phyloP scores from a whole-genome alignment of 2,888 invertebrate genomes.

The Eretmocerus hayati region DNA sequence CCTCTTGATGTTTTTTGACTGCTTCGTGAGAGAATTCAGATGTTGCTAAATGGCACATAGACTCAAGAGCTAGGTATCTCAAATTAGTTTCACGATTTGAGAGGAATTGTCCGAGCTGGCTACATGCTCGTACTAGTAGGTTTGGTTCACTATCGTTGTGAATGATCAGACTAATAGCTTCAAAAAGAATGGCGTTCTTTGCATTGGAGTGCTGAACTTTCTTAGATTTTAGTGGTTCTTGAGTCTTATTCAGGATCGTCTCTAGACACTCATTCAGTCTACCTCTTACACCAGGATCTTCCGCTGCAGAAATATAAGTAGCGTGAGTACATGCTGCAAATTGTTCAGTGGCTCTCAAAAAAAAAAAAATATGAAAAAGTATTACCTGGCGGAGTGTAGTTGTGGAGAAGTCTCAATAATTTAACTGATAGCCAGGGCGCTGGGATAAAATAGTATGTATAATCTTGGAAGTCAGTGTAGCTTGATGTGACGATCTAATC shows the following conservation, averaged over 20 bases:
- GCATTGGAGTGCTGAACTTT: slow-evolving; percentile 99
- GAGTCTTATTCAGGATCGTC: slow-evolving; percentile 96
- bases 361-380: slow-evolving; percentile 3
- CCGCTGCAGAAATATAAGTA: slow-evolving; percentile 47
- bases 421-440: slow-evolving; percentile 99
- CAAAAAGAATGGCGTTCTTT: slow-evolving; percentile 98
- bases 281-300: slow-evolving; percentile 94
- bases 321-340: not conserved
- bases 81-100: slow-evolving; percentile 96
- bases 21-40: slow-evolving; percentile 99
- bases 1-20: slow-evolving; percentile 99
- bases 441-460: slow-evolving; percentile 99
- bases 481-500: slow-evolving; percentile 93
- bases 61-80: slow-evolving; percentile 94
- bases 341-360: not conserved
- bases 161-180: slow-evolving; percentile 98
- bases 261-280: slow-evolving; percentile 96
- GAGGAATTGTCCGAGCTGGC: slow-evolving; percentile 96
- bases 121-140: slow-evolving; percentile 93
- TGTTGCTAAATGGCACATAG: slow-evolving; percentile 98
- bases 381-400: slow-evolving; percentile 90
- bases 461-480: slow-evolving; percentile 98
- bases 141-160: slow-evolving; percentile 98
- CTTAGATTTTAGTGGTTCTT: slow-evolving; percentile 98
- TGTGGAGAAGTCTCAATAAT: slow-evolving; percentile 88